phyloP scores from a whole-genome alignment of 2,113 vertebrate species.

The Parus major region DNA sequence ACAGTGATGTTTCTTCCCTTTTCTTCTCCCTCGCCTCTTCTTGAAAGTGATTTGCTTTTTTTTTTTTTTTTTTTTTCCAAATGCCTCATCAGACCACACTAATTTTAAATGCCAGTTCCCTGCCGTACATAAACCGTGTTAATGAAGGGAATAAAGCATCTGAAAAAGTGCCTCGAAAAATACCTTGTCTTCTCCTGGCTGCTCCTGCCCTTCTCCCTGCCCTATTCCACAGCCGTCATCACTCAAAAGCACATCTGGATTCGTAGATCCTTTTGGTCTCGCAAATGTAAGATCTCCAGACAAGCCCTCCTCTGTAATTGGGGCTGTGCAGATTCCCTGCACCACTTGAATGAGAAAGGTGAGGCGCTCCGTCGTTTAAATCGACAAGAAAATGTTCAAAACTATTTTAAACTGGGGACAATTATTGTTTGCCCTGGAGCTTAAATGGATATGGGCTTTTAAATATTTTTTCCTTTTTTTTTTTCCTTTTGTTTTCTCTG shows the following conservation, averaged over 20 bases:
- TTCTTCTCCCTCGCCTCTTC: neutral
- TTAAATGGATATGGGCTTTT: neutral
- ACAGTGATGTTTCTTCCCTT: constrained; percentile 24
- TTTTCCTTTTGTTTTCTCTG: neutral
- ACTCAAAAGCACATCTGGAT: neutral
- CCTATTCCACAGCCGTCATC: neutral
- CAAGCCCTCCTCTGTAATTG: neutral
- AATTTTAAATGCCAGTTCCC: neutral
- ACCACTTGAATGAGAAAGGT: neutral
- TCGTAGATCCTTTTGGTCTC: neutral
- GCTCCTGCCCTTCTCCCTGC: neutral
- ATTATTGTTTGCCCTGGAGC: constrained; percentile 35
- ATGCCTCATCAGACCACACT: neutral
- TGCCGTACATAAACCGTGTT: neutral
- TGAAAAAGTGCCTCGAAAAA: neutral
- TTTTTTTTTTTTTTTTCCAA: neutral
- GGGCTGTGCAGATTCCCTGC: neutral
- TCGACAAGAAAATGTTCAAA: constrained; percentile 3
- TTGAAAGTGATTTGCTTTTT: neutral
- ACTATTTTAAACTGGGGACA: neutral
- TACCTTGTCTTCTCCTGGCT: neutral
- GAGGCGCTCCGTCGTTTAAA: neutral
- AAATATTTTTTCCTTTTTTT: neutral
- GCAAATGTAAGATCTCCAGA: neutral
- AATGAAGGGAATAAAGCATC: neutral